These are phyloP conservation scores for Polydrusus cervinus DNA, from an alignment of 2,888 invertebrate genomes.

Conservation along the genomic window DNA sequence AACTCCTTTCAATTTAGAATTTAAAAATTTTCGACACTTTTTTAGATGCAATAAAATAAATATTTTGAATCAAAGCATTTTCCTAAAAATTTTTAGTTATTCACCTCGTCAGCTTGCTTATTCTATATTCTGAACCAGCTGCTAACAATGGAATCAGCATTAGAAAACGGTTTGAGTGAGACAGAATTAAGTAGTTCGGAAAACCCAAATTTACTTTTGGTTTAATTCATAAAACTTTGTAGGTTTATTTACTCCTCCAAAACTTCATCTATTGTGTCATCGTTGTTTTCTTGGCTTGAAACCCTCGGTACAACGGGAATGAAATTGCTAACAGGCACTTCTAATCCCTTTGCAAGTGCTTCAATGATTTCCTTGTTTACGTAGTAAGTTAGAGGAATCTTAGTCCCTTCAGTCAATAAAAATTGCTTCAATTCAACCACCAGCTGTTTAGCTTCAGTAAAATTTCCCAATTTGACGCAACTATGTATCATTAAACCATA, in stretches of 20 bases:
- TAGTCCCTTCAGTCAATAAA: conserved; percentile 62
- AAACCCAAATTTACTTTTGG: too few species aligned
- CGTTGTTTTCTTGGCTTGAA: conserved; percentile 30
- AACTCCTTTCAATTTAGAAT: too few species aligned
- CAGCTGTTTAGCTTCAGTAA: conserved; percentile 67
- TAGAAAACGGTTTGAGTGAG: too few species aligned
- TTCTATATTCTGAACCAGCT: too few species aligned
- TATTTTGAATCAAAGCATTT: too few species aligned
- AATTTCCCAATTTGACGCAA: conserved; percentile 65
- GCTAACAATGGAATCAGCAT: too few species aligned
- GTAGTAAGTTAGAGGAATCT: conserved; percentile 68
- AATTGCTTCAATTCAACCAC: conserved; percentile 67
- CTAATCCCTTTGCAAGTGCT: conserved; percentile 67
- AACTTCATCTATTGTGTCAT: conserved; percentile 51
- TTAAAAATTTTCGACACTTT: too few species aligned
- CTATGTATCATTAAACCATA: conserved; percentile 70
- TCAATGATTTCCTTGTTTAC: conserved; percentile 69
- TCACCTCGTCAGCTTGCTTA: too few species aligned
- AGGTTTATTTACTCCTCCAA: conserved; percentile 38
- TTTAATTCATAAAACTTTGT: background rate
- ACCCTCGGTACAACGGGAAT: conserved; percentile 28
- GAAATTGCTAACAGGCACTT: conserved; percentile 62
- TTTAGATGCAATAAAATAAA: too few species aligned
- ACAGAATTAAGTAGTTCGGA: too few species aligned
- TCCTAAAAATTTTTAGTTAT: too few species aligned